Base-by-base conservation (phyloP, 2,888 invertebrate genomes). In the Raillietiella orientalis region DNA sequence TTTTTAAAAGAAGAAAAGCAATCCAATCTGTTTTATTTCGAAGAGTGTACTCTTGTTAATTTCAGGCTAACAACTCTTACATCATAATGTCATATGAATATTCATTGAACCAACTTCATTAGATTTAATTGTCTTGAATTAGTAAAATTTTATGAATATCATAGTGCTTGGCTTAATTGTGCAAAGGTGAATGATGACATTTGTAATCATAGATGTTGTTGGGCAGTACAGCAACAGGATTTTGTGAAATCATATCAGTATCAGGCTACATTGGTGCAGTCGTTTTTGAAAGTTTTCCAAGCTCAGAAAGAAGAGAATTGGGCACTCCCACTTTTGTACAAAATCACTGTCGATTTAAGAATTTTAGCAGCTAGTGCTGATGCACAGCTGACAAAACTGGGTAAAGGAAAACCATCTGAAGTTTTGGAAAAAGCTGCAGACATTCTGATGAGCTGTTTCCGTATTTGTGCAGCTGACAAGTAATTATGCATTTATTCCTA, bases 401-500 rank as follows among this genome's bases (percentile, higher is more conserved):
- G n/a, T 13, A 23, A 29, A 22, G 14, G 26, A 30, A 26, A 33
- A 33, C 16, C 30, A 34, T 26, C 36, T 20, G 72, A 71, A 43
- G 63, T 65, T 20, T 40, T 87, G 27, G 87, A 87, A 46, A 84
- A 79, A 42, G 77, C 84, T 12, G 84, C 87, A 0, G 87, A 90
- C 39, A 65, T 69, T 38, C 52, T 90, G 15, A 72, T 90, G 60
- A 69, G 67, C 3, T 77, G 79, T 46, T 90, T 90, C 49, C 56
- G 87, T 36, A 71, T 87, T 4, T 90, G 87, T 48, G 82, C 84
- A 9, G 77, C 77, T 13, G 87, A 90, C 44, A 82, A 74, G 55
- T 56, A 37, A 38, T 49, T 43, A 11, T 26, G 15, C n/a, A 13
- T 16, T 26, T 25, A 22, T 13, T 27, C 8, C 5, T 8, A 11